Evolutionary conservation across 35 echinoderm and acorn worm genomes (phyloP).

Genomic region (Apostichopus japonicus): DNA sequence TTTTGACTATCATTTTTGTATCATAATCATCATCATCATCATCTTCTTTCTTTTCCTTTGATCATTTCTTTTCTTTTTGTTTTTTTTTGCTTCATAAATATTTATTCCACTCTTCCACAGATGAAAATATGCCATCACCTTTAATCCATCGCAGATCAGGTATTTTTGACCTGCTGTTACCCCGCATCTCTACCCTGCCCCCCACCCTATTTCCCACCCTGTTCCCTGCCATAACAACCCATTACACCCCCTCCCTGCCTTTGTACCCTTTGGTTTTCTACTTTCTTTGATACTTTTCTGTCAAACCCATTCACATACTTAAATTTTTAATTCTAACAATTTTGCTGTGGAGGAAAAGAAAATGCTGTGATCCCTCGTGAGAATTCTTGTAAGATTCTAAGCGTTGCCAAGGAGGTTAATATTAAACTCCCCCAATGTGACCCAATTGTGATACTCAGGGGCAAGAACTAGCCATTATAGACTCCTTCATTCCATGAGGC

Average conservation of each 20-base stretch:
- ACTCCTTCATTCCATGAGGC: no score
- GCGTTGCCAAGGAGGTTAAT: no score
- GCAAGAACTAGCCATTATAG: no score
- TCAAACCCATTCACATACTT: background rate
- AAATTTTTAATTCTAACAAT: background rate
- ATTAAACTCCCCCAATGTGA: no score
- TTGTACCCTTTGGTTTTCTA: background rate
- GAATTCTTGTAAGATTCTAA: no score
- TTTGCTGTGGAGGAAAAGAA: background rate
- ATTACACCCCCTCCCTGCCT: background rate
- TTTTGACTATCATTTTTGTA: background rate
- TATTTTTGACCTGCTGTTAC: slow-evolving; percentile 10
- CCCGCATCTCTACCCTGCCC: background rate
- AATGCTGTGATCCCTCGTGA: no score
- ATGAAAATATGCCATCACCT: slow-evolving; percentile 53
- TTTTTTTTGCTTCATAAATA: background rate
- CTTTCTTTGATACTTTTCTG: background rate
- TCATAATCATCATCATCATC: background rate
- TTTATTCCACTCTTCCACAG: slow-evolving; percentile 39
- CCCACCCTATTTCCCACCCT: no score
- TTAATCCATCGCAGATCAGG: slow-evolving; percentile 57
- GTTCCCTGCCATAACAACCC: no score
- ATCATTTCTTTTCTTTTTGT: background rate
- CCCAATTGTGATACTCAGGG: no score
- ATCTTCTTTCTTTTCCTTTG: background rate